phyloP scores from a whole-genome alignment of 92 coral and sea anemone genomes.

The Epizoanthus ramosus region DNA sequence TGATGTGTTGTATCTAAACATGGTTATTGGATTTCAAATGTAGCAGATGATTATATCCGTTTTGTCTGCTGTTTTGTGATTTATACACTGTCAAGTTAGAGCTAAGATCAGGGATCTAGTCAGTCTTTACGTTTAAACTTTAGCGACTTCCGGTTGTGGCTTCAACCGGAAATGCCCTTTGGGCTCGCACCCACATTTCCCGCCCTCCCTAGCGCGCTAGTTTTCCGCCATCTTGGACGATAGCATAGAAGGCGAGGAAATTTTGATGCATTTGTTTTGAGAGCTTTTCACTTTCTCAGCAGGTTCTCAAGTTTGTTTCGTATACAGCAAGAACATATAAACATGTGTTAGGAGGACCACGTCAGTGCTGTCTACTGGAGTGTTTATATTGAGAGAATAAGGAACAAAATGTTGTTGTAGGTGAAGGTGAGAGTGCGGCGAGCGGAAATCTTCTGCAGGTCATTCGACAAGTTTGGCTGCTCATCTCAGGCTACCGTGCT shows the following conservation, averaged over 20 bases:
- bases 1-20: no score
- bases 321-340: background rate
- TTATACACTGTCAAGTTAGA: background rate
- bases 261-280: conserved; percentile 40
- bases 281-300: conserved; percentile 34
- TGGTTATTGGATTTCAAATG: no score
- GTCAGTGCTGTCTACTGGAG: background rate
- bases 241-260: conserved; percentile 21
- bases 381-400: background rate
- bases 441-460: conserved; percentile 38
- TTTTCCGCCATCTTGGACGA: conserved; percentile 76
- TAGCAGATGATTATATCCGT: background rate
- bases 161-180: conserved; percentile 76
- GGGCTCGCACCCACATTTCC: conserved; percentile 80
- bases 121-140: background rate
- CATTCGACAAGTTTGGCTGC: conserved; percentile 1
- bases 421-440: conserved; percentile 18
- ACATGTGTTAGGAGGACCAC: conserved; percentile 1
- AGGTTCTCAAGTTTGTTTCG: conserved; percentile 31
- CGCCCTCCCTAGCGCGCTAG: conserved; percentile 60
- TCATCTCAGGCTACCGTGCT: background rate
- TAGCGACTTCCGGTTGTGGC: conserved; percentile 67
- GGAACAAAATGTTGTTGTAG: conserved; percentile 35
- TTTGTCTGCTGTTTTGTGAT: background rate
- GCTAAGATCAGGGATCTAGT: no score